phyloP scores from a whole-genome alignment of 2,113 vertebrate species.

The Arvicanthis niloticus region DNA sequence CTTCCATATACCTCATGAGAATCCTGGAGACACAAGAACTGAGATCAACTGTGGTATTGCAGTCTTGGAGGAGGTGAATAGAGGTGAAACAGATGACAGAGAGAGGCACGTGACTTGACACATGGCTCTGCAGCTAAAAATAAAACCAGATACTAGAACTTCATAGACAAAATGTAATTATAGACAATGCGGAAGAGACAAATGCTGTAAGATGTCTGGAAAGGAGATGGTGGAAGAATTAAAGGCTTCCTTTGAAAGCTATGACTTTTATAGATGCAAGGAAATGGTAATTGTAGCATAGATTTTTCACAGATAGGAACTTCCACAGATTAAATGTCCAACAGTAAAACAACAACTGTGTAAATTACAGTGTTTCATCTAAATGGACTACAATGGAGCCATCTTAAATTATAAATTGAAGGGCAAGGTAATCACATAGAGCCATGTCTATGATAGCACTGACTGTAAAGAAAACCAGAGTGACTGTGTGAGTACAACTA shows the following conservation, averaged over 20 bases:
- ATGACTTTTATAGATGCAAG: slow-evolving; percentile 24
- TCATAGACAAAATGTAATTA: slow-evolving; percentile 32
- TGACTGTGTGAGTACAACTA: neutral
- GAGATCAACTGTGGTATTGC: neutral
- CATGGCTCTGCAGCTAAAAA: slow-evolving; percentile 37
- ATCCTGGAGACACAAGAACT: neutral
- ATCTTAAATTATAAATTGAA: slow-evolving; percentile 32
- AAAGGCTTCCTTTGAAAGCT: slow-evolving; percentile 50
- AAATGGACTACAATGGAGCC: neutral
- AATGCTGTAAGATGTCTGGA: slow-evolving; percentile 6
- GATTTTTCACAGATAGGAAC: slow-evolving; percentile 4
- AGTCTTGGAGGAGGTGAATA: neutral
- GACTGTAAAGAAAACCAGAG: neutral
- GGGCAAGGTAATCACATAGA: neutral
- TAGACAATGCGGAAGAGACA: neutral
- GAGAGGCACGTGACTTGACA: neutral
- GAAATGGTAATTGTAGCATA: neutral
- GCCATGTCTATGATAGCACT: neutral
- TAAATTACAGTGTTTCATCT: neutral
- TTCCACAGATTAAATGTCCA: neutral
- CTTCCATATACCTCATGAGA: neutral
- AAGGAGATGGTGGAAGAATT: slow-evolving; percentile 38
- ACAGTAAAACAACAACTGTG: neutral
- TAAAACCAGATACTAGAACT: slow-evolving; percentile 50
- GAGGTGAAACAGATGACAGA: neutral